Percentiles rank a stretch among this genome's conserved stretches.
Conservation (phyloP, 1,140 invertebrate species). For the Choristoneura fumiferana region DNA sequence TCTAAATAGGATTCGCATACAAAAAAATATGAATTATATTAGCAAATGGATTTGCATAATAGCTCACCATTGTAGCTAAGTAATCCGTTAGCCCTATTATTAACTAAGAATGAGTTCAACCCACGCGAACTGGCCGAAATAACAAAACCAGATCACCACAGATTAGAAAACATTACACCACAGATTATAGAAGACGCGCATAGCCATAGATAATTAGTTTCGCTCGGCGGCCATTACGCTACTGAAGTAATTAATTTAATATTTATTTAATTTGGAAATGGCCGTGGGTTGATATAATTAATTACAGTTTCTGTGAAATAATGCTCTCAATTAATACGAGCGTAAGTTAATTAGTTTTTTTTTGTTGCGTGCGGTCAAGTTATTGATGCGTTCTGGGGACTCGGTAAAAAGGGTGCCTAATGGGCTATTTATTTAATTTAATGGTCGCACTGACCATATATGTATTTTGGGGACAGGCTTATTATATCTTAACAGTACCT, state of each 20-base stretch:
- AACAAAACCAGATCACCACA: constrained; percentile 4
- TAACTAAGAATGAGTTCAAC: constrained; percentile 2
- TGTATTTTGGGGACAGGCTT: no score
- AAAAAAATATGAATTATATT: no score
- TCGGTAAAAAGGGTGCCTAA: not conserved
- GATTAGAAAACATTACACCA: not conserved
- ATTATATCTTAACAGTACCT: no score
- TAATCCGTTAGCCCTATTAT: constrained; percentile 11
- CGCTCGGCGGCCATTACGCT: not conserved
- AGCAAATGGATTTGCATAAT: no score
- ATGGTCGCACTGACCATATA: not conserved
- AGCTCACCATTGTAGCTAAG: not conserved
- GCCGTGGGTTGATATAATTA: not conserved
- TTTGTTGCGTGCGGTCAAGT: not conserved
- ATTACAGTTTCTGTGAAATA: not conserved
- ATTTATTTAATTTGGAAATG: constrained; percentile 5
- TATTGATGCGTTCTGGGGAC: constrained; percentile 5
- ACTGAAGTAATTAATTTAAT: constrained; percentile 5
- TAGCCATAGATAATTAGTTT: constrained; percentile 5
- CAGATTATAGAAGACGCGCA: constrained; percentile 2
- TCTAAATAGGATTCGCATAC: no score
- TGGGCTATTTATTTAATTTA: constrained; percentile 12
- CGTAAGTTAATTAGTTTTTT: not conserved
- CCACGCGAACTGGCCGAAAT: constrained; percentile 11
- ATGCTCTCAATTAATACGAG: not conserved